These are phyloP conservation scores for Drosophila pseudotalamancana DNA, from an alignment of 2,888 invertebrate genomes.

Conservation along the genomic window DNA sequence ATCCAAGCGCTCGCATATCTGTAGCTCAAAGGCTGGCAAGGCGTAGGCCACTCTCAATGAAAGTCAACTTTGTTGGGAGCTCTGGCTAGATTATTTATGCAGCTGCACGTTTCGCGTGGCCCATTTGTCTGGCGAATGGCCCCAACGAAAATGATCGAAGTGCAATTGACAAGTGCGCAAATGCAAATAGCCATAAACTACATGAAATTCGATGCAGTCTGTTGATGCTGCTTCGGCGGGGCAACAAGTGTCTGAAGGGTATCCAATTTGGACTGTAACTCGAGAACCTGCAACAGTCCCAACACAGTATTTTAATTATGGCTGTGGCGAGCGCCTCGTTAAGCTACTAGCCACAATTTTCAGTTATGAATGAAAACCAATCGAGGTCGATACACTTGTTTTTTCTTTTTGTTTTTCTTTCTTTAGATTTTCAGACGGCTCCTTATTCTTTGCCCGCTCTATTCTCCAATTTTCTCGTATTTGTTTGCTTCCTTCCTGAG, in stretches of 20 bases:
- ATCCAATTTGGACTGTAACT: conserved; percentile 50
- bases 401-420: too few species aligned
- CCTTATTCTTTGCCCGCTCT: neutral
- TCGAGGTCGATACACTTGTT: conserved; percentile 75
- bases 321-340: conserved; percentile 32
- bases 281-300: conserved; percentile 22
- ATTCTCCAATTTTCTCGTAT: conserved; percentile 3
- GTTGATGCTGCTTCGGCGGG: conserved; percentile 1
- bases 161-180: conserved; percentile 75
- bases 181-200: conserved; percentile 65
- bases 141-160: conserved; percentile 42
- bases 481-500: conserved; percentile 45
- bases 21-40: conserved; percentile 1
- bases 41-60: conserved; percentile 27
- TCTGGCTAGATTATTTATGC: conserved; percentile 62
- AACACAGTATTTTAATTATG: conserved; percentile 14
- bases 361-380: conserved; percentile 48
- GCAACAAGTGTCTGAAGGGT: conserved; percentile 62
- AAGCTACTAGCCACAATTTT: conserved; percentile 16
- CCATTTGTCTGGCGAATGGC: conserved; percentile 54
- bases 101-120: conserved; percentile 70
- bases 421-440: too few species aligned
- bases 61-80: conserved; percentile 8
- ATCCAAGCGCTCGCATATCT: conserved; percentile 4
- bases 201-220: conserved; percentile 61